Evolutionary conservation across 2,888 invertebrate genomes (phyloP), one percentile per base, ranked within the genome.

Genomic region (Saturnia pavonia): DNA sequence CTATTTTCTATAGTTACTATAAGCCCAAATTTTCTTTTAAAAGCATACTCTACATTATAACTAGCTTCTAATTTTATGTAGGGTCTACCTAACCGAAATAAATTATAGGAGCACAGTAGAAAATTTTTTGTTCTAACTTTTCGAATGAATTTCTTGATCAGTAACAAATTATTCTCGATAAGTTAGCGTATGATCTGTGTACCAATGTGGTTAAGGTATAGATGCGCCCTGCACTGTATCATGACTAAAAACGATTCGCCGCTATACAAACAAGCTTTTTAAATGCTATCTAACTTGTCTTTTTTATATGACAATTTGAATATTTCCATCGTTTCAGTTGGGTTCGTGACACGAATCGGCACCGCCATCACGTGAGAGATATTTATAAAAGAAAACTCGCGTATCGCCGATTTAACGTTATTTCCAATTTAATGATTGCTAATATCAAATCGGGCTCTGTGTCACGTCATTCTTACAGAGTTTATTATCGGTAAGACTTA

Each of bases 381-480:
- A 93, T 93, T 94, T 93, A 93, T 93, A 93, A 93, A 92, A 93
- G 92, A 91, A 92, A 88, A 91, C 86, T 90, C 87, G 91, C 88
- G 90, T 91, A 92, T 93, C 86, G 89, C 80, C 91, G 89, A 92
- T 91, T 90, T 85, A 90, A 90, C 92, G 91, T 90, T 91, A 92
- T 93, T 92, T 92, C 92, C 93, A 92, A 94, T 93, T 94, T 94
- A 94, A 94, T 93, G 92, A 92, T 92, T 91, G 91, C 91, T 93
- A 93, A 93, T 93, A 91, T 85, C 86, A 88, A 89, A 89, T 88
- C 90, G 90, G 85, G 86, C 34, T 40, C 12, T 14, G 14, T 11
- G 27, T 12, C 57, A 60, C 27, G 57, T 60, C 57, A 60, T 60
- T 68, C 51, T 27, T 25, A 27, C 48, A 45, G 27, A 68, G 22